Evolutionary conservation across 1,140 invertebrate genomes (phyloP), one percentile per base, ranked within the genome.

Genomic region (Halesus radiatus): DNA sequence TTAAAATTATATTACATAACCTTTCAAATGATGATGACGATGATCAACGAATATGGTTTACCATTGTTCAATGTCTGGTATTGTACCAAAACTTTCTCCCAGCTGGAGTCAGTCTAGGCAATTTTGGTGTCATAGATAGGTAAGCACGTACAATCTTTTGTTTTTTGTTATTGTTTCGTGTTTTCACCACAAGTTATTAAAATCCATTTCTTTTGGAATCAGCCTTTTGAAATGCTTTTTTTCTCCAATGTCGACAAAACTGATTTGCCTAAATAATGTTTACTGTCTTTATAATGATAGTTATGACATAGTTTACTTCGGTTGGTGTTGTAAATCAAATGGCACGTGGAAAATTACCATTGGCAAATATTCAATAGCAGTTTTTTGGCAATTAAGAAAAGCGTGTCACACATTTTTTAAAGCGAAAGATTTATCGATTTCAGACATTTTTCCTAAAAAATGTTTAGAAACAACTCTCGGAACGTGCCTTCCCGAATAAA

Each of bases 1-100:
- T 45, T 68, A 68, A 68, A 68, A 66, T 66, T 1, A 45, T 45
- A 29, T 68, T 68, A 22, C 64, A 5, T 22, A 68, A 68, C 32
- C 64, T 68, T 68, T 22, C 64, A 68, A 68, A 68, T 68, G 3
- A 68, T 68, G 64, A 68, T 68, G 64, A 68, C 16, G 64, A 68
- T 68, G 64, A 68, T 37, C 22, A 68, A 68, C 15, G 64, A 68
- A 68, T 68, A 37, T 45, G 64, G 26, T 68, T 64, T 26, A 64
- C 60, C 23, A 22, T 64, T 64, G 64, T 68, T 45, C 64, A 45
- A 32, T 6, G 64, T 18, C 32, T 68, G 32, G 64, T 68, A 68
- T 68, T 50, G 64, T 68, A 68, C 64, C 32, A 45, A n/a, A 68
- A 68, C 64, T 68, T 68, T 68, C 64, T 68, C 64, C 32, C 16